phyloP scores from a whole-genome alignment of 2,888 invertebrate species.

The Augiades crinisus region DNA sequence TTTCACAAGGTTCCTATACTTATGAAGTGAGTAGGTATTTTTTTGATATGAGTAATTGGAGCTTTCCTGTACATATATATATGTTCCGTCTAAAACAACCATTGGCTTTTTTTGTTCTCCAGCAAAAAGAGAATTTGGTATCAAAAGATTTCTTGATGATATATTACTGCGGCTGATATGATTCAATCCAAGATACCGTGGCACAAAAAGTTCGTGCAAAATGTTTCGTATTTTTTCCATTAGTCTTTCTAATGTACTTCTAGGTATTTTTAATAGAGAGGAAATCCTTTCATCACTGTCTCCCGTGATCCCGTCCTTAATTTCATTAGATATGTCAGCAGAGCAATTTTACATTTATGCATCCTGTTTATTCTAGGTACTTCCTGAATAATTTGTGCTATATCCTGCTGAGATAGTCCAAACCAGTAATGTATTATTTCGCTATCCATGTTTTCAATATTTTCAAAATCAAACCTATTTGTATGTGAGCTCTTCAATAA shows the following conservation, averaged over 20 bases:
- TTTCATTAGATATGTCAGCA: slow-evolving; percentile 14
- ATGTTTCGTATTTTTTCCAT: slow-evolving; percentile 9
- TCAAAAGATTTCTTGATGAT: not conserved
- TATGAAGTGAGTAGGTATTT: slow-evolving; percentile 31
- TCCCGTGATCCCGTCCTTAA: slow-evolving; percentile 11
- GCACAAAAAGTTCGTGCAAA: slow-evolving; percentile 11
- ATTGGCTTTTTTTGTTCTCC: not conserved
- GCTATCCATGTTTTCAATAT: too few species aligned
- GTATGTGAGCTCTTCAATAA: too few species aligned
- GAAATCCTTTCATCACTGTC: not conserved
- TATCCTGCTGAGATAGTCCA: too few species aligned
- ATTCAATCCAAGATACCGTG: not conserved
- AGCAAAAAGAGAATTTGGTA: not conserved
- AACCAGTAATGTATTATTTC: too few species aligned
- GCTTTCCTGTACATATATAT: slow-evolving; percentile 13
- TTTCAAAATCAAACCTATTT: too few species aligned
- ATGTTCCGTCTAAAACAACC: slow-evolving; percentile 26
- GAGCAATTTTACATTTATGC: too few species aligned
- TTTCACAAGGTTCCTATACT: slow-evolving; percentile 32
- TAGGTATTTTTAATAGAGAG: slow-evolving; percentile 5
- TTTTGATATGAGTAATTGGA: slow-evolving; percentile 31
- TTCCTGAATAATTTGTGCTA: too few species aligned
- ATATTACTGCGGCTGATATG: too few species aligned
- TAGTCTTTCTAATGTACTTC: slow-evolving; percentile 15
- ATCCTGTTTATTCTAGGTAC: too few species aligned